phyloP scores from a whole-genome alignment of 2,888 invertebrate species.

The Carterocephalus palaemon region DNA sequence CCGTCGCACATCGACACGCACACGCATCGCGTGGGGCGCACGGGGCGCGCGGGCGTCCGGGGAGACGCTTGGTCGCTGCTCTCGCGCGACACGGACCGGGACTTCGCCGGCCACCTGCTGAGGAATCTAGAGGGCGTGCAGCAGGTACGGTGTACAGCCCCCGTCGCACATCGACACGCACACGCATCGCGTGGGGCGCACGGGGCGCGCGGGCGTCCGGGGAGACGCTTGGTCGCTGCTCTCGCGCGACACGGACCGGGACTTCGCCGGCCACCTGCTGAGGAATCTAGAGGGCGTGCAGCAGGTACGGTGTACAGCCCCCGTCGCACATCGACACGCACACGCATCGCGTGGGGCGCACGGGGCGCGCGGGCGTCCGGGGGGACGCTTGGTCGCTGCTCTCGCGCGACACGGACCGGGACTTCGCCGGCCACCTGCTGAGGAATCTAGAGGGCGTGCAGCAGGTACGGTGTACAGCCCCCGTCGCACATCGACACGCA shows the following conservation, averaged over 20 bases:
- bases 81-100: conserved; percentile 92
- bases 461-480: too few relatives aligned
- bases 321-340: neutral
- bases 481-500: too few relatives aligned
- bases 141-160: conserved; percentile 81
- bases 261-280: conserved; percentile 98
- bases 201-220: conserved; percentile 87
- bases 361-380: too few relatives aligned
- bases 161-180: conserved; percentile 83
- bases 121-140: conserved; percentile 94
- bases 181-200: conserved; percentile 97
- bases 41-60: conserved; percentile 87
- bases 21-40: conserved; percentile 97
- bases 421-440: too few relatives aligned
- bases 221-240: conserved; percentile 81
- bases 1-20: conserved; percentile 83
- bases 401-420: too few relatives aligned
- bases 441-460: too few relatives aligned
- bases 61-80: conserved; percentile 81
- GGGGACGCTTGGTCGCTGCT: too few relatives aligned
- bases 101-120: conserved; percentile 98
- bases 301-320: conserved; percentile 81
- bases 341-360: too few relatives aligned
- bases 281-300: conserved; percentile 94
- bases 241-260: conserved; percentile 92